Conservation (phyloP, 2,888 invertebrate species). For the Drosophila maculinotata region DNA sequence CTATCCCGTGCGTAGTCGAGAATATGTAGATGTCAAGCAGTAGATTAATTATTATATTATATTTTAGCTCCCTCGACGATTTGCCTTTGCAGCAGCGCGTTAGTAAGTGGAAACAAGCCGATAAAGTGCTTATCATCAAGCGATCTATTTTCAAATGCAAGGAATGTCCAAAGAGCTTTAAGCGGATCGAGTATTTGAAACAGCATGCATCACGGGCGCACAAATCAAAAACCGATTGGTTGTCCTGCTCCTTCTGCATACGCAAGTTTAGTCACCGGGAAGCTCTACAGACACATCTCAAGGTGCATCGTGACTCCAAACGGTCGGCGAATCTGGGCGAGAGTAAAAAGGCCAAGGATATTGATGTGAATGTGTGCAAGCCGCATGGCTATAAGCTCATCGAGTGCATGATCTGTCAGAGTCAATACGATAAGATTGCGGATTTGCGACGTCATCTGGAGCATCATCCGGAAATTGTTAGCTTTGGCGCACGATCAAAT, state of each 20-base stretch:
- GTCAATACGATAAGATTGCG: conserved; percentile 80
- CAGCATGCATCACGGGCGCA: conserved; percentile 75
- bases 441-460: conserved; percentile 81
- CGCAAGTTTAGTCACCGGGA: conserved; percentile 75
- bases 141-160: conserved; percentile 69
- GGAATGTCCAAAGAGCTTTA: conserved; percentile 79
- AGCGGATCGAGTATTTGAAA: conserved; percentile 75
- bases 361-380: conserved; percentile 78
- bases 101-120: conserved; percentile 48
- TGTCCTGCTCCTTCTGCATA: conserved; percentile 79
- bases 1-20: too few species aligned
- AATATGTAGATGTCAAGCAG: too few species aligned
- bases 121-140: conserved; percentile 25
- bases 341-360: conserved; percentile 62
- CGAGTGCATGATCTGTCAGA: conserved; percentile 84
- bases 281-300: conserved; percentile 71
- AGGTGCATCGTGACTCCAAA: conserved; percentile 82
- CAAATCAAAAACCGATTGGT: conserved; percentile 58
- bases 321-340: conserved; percentile 65
- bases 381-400: conserved; percentile 83
- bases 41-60: neutral
- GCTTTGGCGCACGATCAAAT: conserved; percentile 54
- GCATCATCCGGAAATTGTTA: conserved; percentile 72
- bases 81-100: conserved; percentile 55
- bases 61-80: conserved; percentile 60